Evolutionary conservation across 2,113 vertebrate genomes (phyloP).

Genomic region (Pedionomus torquatus): DNA sequence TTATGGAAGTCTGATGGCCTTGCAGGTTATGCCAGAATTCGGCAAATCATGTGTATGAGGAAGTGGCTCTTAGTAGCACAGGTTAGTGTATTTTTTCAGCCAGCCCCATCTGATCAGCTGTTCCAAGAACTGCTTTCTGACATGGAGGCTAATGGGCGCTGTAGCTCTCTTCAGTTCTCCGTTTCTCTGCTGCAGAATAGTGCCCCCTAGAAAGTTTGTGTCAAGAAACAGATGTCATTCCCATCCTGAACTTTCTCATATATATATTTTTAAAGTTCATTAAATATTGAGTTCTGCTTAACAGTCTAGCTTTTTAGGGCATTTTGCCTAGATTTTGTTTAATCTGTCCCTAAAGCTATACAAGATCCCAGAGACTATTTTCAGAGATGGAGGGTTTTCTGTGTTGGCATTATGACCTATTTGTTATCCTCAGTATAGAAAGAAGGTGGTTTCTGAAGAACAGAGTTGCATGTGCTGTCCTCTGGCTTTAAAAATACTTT

Average conservation of each 20-base stretch:
- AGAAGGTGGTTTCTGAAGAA: conserved; percentile 17
- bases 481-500: not conserved
- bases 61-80: not conserved
- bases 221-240: not conserved
- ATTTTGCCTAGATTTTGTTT: not conserved
- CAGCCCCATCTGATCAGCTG: not conserved
- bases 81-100: not conserved
- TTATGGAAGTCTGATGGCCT: not conserved
- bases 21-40: not conserved
- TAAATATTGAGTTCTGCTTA: not conserved
- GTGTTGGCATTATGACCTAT: not conserved
- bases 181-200: not conserved
- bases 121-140: not conserved
- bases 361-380: not conserved
- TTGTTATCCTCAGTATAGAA: not conserved
- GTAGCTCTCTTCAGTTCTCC: not conserved
- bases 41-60: not conserved
- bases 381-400: not conserved
- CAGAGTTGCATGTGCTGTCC: not conserved
- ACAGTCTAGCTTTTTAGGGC: not conserved
- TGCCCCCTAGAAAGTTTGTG: not conserved
- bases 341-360: not conserved
- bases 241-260: not conserved
- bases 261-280: not conserved
- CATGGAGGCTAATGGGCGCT: not conserved